These are phyloP conservation scores for Dallia pectoralis DNA, from an alignment of 2,797 vertebrate species.

Conservation along the genomic window DNA sequence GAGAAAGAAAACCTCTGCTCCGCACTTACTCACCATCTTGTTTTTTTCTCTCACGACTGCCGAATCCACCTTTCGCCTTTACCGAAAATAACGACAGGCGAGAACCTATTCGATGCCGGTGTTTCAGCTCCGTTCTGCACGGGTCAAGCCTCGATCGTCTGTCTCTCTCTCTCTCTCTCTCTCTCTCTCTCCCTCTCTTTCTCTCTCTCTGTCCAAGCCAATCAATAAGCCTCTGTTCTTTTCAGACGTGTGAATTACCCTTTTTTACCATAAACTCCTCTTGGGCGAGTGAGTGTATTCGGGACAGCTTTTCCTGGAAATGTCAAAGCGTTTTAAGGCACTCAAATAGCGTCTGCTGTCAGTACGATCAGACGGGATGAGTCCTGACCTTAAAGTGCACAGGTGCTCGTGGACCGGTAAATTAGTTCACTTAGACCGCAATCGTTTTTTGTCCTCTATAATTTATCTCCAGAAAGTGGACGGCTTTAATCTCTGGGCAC, in stretches of 20 bases:
- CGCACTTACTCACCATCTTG: conserved; percentile 19
- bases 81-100: conserved; percentile 36
- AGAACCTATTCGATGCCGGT: conserved; percentile 46
- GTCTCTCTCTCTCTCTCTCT: conserved; percentile 37
- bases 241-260: conserved; percentile 55
- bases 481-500: conserved; percentile 44
- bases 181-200: no score
- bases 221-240: conserved; percentile 40
- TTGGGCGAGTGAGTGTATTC: conserved; percentile 47
- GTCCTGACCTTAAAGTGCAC: conserved; percentile 58
- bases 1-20: neutral
- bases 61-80: conserved; percentile 36
- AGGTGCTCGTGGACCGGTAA: conserved; percentile 39
- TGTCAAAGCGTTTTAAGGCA: conserved; percentile 64
- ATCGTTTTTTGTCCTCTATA: conserved; percentile 45
- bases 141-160: conserved; percentile 46
- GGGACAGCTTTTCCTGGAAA: conserved; percentile 59
- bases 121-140: conserved; percentile 53
- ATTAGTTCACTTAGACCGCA: conserved; percentile 58
- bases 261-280: conserved; percentile 34
- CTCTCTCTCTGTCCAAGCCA: neutral
- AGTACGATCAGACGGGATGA: conserved; percentile 42
- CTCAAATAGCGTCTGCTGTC: conserved; percentile 64
- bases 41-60: conserved; percentile 41
- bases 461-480: conserved; percentile 35